Evolutionary conservation across 2,113 vertebrate species (phyloP), one percentile per base, ranked within the genome.

Genomic region (Misgurnus mizolepis): DNA sequence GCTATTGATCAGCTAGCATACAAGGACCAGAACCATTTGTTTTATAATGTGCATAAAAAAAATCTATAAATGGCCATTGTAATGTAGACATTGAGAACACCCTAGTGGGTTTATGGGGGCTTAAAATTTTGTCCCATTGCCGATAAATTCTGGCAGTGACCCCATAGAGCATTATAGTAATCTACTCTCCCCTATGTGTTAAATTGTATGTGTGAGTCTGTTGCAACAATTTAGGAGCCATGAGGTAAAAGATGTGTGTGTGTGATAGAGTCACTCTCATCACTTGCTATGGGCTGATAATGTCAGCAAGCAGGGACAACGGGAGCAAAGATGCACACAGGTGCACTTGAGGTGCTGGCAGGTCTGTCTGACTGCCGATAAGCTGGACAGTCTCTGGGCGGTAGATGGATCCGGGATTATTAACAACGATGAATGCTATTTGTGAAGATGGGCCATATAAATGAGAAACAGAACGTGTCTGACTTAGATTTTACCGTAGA

Each of bases 281-380:
- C 40, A 15, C 53, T 64, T 15, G 14, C 15, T 64, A 27, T 7
- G 47, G 22, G 74, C 75, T 66, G 62, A 77, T 77, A 77, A 77
- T 66, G 34, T 66, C 75, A 66, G 74, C 62, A 53, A 72, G 27
- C 53, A 53, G 83, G 9, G 72, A 67, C 74, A 76, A 76, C 61
- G n/a, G 60, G 61, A 64, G 61, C 60, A 78, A 76, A 72, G 67
- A 80, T n/a, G 27, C 66, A 18, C 78, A 71, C 80, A 66, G 71
- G 81, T 76, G 82, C 12, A 49, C 74, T 76, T 66, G 60, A 55
- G 75, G 15, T 18, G 34, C 22, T 76, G 74, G 74, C 45, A 65
- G 43, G 74, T 66, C 45, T 55, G 61, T 65, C 45, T 53, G 61
- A 65, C 61, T 76, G 17, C 61, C 15, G 74, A 66, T 76, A 76